These are phyloP conservation scores for Forbesichthys agassizii DNA, from an alignment of 2,113 vertebrate genomes.

Conservation along the genomic window DNA sequence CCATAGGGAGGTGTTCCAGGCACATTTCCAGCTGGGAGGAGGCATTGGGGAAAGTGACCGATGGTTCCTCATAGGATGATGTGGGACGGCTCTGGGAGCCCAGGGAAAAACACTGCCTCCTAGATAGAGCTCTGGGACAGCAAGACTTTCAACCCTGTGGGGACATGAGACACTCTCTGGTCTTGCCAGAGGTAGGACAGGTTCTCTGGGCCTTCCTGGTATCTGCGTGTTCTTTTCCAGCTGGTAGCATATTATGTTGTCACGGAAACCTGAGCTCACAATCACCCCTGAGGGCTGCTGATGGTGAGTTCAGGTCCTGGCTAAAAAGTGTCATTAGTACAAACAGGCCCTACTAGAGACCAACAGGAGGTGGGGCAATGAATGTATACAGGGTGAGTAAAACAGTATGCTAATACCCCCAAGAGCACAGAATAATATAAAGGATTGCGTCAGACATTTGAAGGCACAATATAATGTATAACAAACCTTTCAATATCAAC, in stretches of 20 bases:
- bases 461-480: neutral
- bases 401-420: neutral
- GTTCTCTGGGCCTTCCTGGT: neutral
- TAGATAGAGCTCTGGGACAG: neutral
- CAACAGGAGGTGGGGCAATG: slow-evolving; percentile 17
- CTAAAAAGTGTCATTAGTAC: slow-evolving; percentile 16
- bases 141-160: slow-evolving; percentile 34
- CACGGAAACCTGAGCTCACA: slow-evolving; percentile 32
- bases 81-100: slow-evolving; percentile 18
- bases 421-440: slow-evolving; percentile 7
- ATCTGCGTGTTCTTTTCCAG: slow-evolving; percentile 14
- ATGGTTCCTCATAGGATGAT: slow-evolving; percentile 31
- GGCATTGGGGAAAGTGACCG: neutral
- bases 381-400: neutral
- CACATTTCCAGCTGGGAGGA: too few species aligned
- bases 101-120: neutral
- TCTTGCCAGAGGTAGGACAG: slow-evolving; percentile 31
- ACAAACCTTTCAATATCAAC: too few species aligned
- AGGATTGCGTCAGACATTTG: neutral
- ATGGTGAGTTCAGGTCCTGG: slow-evolving; percentile 19
- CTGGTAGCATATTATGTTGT: slow-evolving; percentile 22
- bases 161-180: slow-evolving; percentile 28
- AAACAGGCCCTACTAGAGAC: slow-evolving; percentile 9
- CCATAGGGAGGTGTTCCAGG: too few species aligned
- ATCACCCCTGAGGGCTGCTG: slow-evolving; percentile 29